Evolutionary conservation across 1,140 invertebrate species (phyloP), one percentile per base, ranked within the genome.

Genomic region (Anastrepha obliqua): DNA sequence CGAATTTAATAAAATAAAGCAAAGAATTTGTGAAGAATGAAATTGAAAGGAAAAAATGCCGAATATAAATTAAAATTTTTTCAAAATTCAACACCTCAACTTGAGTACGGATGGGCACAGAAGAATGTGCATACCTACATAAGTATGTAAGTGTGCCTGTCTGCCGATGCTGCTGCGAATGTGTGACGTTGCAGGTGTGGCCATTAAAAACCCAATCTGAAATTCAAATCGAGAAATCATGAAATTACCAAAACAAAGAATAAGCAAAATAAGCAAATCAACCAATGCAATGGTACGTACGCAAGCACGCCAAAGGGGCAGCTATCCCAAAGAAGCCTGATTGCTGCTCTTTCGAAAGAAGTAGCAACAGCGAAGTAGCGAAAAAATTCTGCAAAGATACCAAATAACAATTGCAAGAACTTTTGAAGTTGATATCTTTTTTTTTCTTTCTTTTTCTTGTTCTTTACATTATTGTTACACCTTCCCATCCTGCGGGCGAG

Each of bases 141-240:
- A 42, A 64, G 7, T 62, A 13, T 74, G 13, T 55, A n/a, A 17
- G 47, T 8, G 29, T 47, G 70, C 47, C 42, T 47, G 44, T 74
- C 15, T 51, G 5, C 44, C 44, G 44, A 29, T 8, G 67, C 44
- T 4, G 2, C 13, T 47, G 47, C 47, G 58, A 58, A 20, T 59
- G 59, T 44, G 59, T 2, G 15, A 74, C 88, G 88, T 90, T 91
- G 91, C 91, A 91, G 90, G 91, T 91, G 91, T 91, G 91, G 91
- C 91, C 91, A 91, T 91, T 91, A 91, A 91, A 91, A 91, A 55
- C 91, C 90, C 91, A 91, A 91, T 91, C 91, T 91, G 91, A 91
- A 91, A 91, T 91, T 91, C 91, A 91, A 91, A 91, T 91, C 91
- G 91, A 87, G 90, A 91, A 92, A 81, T 81, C 74, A 81, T 81